Evolutionary conservation across 2,797 vertebrate species (phyloP), one percentile per base, ranked within the genome.

Genomic region (Lutjanus argentimaculatus): DNA sequence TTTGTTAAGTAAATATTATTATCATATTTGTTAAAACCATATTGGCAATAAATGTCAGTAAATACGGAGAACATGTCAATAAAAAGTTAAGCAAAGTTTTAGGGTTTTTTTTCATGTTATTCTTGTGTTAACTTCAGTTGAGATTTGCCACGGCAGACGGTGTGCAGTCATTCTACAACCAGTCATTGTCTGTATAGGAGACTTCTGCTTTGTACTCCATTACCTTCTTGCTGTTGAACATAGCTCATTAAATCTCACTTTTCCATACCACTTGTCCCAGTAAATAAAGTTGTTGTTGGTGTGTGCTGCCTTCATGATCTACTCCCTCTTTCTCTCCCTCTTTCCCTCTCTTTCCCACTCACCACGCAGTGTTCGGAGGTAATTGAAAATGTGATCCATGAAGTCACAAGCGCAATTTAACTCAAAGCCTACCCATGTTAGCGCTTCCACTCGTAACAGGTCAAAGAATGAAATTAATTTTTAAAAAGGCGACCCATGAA

Each of bases 391-490:
- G 94, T 95, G 96, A 94, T 94, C 93, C 91, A 92, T 94, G 90
- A 95, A 97, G 94, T 95, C 90, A 93, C 92, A 96, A 96, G 94
- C 91, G 85, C 96, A 96, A 96, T 95, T 96, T 96, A 96, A 95
- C 96, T 94, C 95, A 95, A 93, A 95, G 96, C 95, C 96, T 95
- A 94, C 93, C 95, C 94, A 95, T 96, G 92, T 94, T 95, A 93
- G 96, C 91, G 94, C 95, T 95, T 93, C 93, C 94, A 96, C 91
- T 96, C 95, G 89, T 84, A 97, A 96, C 96, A 97, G 96, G 97
- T 98, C 97, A 97, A 94, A 96, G 92, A 95, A 96, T 91, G 91
- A 96, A 97, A 97, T 97, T 96, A 96, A 96, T 97, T 97, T 97
- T 97, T 97, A 93, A 96, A 97, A 96, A 96, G 85, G 89, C 95